Conservation (phyloP, 2,888 invertebrate species). For the Andrena chrysosceles region DNA sequence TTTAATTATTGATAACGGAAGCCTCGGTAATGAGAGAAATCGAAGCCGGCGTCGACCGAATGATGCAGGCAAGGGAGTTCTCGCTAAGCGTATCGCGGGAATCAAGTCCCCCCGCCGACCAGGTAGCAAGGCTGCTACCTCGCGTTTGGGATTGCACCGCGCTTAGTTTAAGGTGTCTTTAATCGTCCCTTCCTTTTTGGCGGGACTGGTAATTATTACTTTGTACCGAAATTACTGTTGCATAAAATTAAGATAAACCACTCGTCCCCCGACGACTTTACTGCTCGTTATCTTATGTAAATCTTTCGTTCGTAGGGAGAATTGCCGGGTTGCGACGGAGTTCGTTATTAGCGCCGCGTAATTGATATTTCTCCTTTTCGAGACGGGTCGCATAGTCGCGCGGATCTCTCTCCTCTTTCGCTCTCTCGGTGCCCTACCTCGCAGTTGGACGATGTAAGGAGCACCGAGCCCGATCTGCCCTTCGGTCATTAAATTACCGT, state of each 20-base stretch:
- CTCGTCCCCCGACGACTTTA: slow-evolving; percentile 32
- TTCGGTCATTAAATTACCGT: slow-evolving; percentile 51
- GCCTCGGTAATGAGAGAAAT: slow-evolving; percentile 13
- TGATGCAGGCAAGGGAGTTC: not conserved
- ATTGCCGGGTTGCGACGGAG: slow-evolving; percentile 33
- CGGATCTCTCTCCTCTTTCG: not conserved
- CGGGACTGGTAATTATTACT: slow-evolving; percentile 41
- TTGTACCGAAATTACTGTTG: slow-evolving; percentile 48
- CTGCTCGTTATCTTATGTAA: slow-evolving; percentile 46
- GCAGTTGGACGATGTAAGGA: slow-evolving; percentile 7
- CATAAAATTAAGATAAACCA: slow-evolving; percentile 58
- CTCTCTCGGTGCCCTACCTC: not conserved
- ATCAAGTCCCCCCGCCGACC: not conserved
- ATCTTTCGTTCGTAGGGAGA: slow-evolving; percentile 36
- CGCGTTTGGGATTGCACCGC: slow-evolving; percentile 12
- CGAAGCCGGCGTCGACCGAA: not conserved
- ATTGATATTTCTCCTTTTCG: slow-evolving; percentile 51
- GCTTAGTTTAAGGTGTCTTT: slow-evolving; percentile 19
- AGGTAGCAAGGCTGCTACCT: not conserved
- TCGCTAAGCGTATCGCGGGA: not conserved
- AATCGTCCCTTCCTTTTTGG: slow-evolving; percentile 36
- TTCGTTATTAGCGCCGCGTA: slow-evolving; percentile 43
- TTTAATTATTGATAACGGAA: slow-evolving; percentile 18
- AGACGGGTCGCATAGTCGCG: slow-evolving; percentile 18
- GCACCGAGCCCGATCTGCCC: slow-evolving; percentile 7